Conservation (phyloP, 2,888 invertebrate genomes). For the Ceratothoa steindachneri region DNA sequence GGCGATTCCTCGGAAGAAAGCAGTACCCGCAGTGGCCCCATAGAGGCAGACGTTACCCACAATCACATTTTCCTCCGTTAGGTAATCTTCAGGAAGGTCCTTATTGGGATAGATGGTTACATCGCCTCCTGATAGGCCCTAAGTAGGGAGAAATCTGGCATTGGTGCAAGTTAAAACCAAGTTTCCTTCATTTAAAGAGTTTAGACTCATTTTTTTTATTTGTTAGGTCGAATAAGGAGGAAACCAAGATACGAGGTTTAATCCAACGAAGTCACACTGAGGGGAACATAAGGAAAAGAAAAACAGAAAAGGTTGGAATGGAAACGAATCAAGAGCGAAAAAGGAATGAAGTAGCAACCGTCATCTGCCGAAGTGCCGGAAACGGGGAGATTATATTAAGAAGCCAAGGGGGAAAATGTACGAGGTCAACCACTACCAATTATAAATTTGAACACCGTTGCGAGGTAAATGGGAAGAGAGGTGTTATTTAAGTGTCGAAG, state of each 20-base stretch:
- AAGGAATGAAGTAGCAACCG: background rate
- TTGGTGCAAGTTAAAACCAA: background rate
- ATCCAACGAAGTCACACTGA: no score
- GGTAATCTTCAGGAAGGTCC: conserved; percentile 66
- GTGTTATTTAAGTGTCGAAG: no score
- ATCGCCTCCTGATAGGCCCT: conserved; percentile 90
- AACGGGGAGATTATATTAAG: no score
- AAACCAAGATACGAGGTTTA: no score
- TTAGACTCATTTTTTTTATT: background rate
- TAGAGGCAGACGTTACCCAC: conserved; percentile 97
- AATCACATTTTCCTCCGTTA: conserved; percentile 90
- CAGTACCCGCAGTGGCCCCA: conserved; percentile 90
- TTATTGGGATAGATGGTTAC: conserved; percentile 89
- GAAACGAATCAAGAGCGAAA: background rate
- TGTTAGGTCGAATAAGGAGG: background rate
- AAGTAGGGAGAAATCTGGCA: conserved; percentile 42
- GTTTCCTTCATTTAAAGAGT: background rate
- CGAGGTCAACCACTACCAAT: no score
- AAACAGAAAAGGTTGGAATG: background rate
- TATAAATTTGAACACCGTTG: no score
- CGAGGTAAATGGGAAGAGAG: no score
- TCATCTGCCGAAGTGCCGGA: no score
- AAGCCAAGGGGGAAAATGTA: no score
- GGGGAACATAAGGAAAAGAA: background rate
- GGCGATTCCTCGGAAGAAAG: conserved; percentile 91